Evolutionary conservation across 2,797 vertebrate genomes (phyloP).

Genomic region (Arctocebus calabarensis): DNA sequence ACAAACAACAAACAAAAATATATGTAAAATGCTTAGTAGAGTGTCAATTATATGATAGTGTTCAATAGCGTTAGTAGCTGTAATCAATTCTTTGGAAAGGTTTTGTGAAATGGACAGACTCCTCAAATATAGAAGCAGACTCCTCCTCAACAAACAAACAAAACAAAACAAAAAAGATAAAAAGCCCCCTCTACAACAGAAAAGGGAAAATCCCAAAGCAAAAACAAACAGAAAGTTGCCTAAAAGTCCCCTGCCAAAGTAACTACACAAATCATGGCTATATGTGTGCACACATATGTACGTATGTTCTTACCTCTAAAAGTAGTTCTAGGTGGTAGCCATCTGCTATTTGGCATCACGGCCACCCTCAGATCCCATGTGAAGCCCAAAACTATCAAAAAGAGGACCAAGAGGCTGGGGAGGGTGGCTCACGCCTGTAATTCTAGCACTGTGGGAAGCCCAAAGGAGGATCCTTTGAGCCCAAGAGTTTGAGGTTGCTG

Average conservation of each 20-base stretch:
- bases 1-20: too few relatives aligned
- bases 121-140: conserved; percentile 11
- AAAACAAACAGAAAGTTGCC: neutral
- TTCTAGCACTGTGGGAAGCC: too few relatives aligned
- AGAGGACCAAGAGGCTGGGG: too few relatives aligned
- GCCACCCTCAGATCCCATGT: too few relatives aligned
- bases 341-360: too few relatives aligned
- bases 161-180: neutral
- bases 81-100: neutral
- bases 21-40: neutral
- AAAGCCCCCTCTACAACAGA: neutral
- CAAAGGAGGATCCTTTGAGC: too few relatives aligned
- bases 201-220: neutral
- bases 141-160: conserved; percentile 19
- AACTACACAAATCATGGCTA: neutral
- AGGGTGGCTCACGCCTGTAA: too few relatives aligned
- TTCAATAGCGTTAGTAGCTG: neutral
- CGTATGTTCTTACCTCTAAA: neutral
- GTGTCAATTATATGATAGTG: neutral
- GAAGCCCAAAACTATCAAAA: too few relatives aligned
- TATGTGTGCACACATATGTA: too few relatives aligned
- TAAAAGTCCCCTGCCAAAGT: neutral
- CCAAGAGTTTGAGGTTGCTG: too few relatives aligned
- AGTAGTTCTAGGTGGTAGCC: neutral
- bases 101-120: conserved; percentile 25